These are phyloP conservation scores for Scaptomyza pallida DNA, from an alignment of 1,140 invertebrate genomes.

Conservation along the genomic window DNA sequence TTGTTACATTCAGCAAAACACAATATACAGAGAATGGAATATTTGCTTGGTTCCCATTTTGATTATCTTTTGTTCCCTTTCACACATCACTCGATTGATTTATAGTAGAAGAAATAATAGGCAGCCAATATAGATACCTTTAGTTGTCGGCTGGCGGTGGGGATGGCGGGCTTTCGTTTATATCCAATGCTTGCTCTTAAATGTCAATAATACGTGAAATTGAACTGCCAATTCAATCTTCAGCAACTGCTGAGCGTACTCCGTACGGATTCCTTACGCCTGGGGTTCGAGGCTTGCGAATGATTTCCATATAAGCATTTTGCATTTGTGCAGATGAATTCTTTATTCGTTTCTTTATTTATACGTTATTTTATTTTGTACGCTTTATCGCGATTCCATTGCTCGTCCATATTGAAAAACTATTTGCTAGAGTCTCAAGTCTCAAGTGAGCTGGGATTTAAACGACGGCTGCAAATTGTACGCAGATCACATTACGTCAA, in stretches of 20 bases:
- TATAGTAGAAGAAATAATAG: slow-evolving; percentile 69
- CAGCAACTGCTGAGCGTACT: slow-evolving; percentile 40
- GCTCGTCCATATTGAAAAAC: slow-evolving; percentile 70
- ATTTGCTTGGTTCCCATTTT: neutral
- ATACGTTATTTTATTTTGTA: slow-evolving; percentile 68
- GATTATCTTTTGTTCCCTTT: neutral
- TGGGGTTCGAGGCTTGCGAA: slow-evolving; percentile 29
- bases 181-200: slow-evolving; percentile 70
- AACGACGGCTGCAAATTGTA: slow-evolving; percentile 77
- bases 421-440: slow-evolving; percentile 75
- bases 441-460: slow-evolving; percentile 76
- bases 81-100: slow-evolving; percentile 65
- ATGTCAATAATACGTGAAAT: slow-evolving; percentile 83
- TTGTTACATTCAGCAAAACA: neutral
- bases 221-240: slow-evolving; percentile 81
- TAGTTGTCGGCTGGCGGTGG: slow-evolving; percentile 41
- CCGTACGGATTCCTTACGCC: slow-evolving; percentile 12
- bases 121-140: slow-evolving; percentile 55
- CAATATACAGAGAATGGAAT: neutral
- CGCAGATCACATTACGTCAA: slow-evolving; percentile 74
- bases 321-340: slow-evolving; percentile 51
- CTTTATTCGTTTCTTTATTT: slow-evolving; percentile 65
- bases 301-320: slow-evolving; percentile 73
- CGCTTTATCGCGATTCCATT: slow-evolving; percentile 46
- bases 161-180: slow-evolving; percentile 53